Percentiles rank a stretch among this genome's conserved stretches.
Evolutionary conservation across 2,113 vertebrate genomes (phyloP).

Genomic region (Zingel zingel): DNA sequence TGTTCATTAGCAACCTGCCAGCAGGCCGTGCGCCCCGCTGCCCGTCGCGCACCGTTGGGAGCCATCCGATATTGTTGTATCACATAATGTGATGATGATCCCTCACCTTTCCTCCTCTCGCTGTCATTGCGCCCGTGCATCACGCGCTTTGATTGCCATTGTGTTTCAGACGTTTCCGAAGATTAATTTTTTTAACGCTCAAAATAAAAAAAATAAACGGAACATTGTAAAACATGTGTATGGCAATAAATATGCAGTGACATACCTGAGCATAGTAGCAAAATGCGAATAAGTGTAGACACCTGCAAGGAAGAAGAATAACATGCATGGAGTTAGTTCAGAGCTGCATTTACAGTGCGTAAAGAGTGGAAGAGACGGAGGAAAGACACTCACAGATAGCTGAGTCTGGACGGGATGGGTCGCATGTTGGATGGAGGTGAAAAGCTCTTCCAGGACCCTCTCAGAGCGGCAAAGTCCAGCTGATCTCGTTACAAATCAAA

Average conservation of each 20-base stretch:
- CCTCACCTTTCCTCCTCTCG: slow-evolving; percentile 34
- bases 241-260: background rate
- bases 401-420: slow-evolving; percentile 73
- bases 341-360: background rate
- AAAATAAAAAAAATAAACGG: background rate
- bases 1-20: slow-evolving; percentile 77
- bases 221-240: background rate
- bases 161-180: slow-evolving; percentile 9
- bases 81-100: slow-evolving; percentile 45
- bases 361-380: slow-evolving; percentile 4
- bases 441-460: slow-evolving; percentile 28
- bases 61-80: slow-evolving; percentile 73
- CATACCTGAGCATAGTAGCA: slow-evolving; percentile 97
- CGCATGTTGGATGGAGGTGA: slow-evolving; percentile 78
- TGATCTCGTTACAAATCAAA: background rate
- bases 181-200: background rate
- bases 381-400: slow-evolving; percentile 83
- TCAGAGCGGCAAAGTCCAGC: background rate
- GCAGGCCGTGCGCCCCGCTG: slow-evolving; percentile 81
- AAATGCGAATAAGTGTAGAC: slow-evolving; percentile 93
- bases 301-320: slow-evolving; percentile 82
- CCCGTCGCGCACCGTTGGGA: slow-evolving; percentile 73
- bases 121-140: slow-evolving; percentile 1
- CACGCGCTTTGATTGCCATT: background rate
- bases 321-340: background rate